Evolutionary conservation across 2,113 vertebrate genomes (phyloP).

Genomic region (Sphyrna mokarran): DNA sequence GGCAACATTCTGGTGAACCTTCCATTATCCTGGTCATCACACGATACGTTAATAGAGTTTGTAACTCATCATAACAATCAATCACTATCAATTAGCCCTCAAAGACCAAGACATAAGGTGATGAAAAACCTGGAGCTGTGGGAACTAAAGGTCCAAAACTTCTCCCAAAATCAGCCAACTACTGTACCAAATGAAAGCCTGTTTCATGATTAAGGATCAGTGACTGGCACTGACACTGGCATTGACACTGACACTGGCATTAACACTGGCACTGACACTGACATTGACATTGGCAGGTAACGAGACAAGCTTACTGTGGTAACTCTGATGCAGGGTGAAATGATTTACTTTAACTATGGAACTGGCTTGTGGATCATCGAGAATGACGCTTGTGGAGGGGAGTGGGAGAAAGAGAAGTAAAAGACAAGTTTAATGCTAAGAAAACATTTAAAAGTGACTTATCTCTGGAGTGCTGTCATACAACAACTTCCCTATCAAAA

Average conservation of each 20-base stretch:
- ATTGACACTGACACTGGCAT: too few relatives aligned
- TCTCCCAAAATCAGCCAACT: neutral
- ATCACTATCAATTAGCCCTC: neutral
- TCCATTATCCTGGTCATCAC: neutral
- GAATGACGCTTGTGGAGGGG: neutral
- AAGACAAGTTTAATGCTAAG: slow-evolving; percentile 8
- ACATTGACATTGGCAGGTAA: neutral
- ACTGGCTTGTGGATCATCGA: neutral
- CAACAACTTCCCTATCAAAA: neutral
- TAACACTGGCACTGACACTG: neutral
- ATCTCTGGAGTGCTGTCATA: slow-evolving; percentile 7
- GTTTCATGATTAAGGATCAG: neutral
- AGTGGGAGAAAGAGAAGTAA: neutral
- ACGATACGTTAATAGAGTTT: neutral
- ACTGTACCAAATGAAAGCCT: neutral
- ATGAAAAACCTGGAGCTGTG: neutral
- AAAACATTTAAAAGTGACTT: slow-evolving; percentile 17
- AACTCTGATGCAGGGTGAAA: neutral
- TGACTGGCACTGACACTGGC: too few relatives aligned
- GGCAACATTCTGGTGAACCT: neutral
- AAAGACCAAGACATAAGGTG: neutral
- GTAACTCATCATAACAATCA: neutral
- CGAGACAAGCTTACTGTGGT: neutral
- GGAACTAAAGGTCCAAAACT: neutral
- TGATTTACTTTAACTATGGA: neutral